These are phyloP conservation scores for Microchrysa polita DNA, from an alignment of 2,888 invertebrate genomes.

Conservation along the genomic window DNA sequence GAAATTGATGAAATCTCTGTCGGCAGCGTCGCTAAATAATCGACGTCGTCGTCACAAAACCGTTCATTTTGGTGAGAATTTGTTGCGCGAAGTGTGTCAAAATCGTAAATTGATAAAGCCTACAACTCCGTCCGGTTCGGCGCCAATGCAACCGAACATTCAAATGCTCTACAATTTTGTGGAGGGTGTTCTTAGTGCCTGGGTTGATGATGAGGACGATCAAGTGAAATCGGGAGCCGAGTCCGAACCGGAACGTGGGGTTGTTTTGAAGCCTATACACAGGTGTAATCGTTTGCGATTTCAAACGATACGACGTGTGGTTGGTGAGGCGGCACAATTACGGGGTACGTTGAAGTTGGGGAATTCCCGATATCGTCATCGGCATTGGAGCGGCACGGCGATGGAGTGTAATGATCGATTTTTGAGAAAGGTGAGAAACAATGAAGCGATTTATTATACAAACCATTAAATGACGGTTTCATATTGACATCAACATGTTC, in stretches of 20 bases:
- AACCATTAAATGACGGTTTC: too few relatives aligned
- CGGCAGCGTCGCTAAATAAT: conserved; percentile 72
- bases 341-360: conserved; percentile 74
- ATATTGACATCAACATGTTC: too few relatives aligned
- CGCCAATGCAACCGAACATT: conserved; percentile 76
- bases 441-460: too few relatives aligned
- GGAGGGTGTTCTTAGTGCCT: conserved; percentile 80
- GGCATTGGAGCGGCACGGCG: conserved; percentile 86
- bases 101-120: conserved; percentile 71
- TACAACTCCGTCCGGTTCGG: conserved; percentile 63
- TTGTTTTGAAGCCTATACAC: conserved; percentile 61
- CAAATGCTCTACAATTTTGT: conserved; percentile 85
- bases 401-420: conserved; percentile 90
- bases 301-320: conserved; percentile 75
- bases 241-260: conserved; percentile 77
- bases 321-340: conserved; percentile 75
- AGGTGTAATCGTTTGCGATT: conserved; percentile 71
- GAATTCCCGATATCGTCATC: conserved; percentile 77
- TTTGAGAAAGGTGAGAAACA: conserved; percentile 84
- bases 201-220: conserved; percentile 73
- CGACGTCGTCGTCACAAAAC: conserved; percentile 80
- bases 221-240: conserved; percentile 78
- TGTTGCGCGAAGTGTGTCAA: conserved; percentile 77
- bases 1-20: conserved; percentile 66
- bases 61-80: conserved; percentile 81